Percentiles rank a stretch among this genome's conserved stretches.
These are phyloP conservation scores for Cephonodes hylas DNA, from an alignment of 2,888 invertebrate genomes.

Conservation along the genomic window DNA sequence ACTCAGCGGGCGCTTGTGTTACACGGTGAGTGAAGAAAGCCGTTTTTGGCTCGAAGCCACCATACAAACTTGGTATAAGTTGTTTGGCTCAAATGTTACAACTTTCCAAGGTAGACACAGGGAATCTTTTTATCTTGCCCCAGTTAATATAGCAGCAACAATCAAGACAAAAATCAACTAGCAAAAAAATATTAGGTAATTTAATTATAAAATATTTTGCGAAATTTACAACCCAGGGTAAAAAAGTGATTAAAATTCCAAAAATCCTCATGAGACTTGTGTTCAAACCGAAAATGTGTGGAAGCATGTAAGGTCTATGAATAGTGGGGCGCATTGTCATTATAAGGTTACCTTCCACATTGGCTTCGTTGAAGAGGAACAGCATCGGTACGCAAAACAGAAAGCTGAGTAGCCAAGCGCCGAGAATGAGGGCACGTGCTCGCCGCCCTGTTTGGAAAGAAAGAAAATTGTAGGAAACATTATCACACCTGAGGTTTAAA, in stretches of 20 bases:
- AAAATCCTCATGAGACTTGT: no score
- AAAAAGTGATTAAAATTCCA: no score
- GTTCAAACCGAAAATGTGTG: no score
- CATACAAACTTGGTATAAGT: background rate
- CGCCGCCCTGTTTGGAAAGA: constrained; percentile 85
- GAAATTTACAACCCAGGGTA: no score
- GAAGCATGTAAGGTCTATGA: no score
- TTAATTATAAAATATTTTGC: no score
- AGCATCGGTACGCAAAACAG: constrained; percentile 92
- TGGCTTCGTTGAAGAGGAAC: constrained; percentile 81
- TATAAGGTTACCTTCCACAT: constrained; percentile 60
- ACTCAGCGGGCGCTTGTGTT: background rate
- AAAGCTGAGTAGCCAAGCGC: constrained; percentile 91
- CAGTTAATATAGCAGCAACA: no score
- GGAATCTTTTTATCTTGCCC: background rate
- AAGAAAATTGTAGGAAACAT: background rate
- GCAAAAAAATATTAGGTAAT: no score
- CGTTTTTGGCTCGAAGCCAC: background rate
- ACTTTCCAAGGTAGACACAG: background rate
- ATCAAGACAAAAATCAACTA: no score
- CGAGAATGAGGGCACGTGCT: constrained; percentile 88
- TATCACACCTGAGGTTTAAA: background rate
- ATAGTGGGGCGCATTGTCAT: background rate
- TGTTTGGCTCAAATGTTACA: background rate
- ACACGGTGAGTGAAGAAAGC: background rate